Base-by-base conservation (phyloP, 1,140 invertebrate species). In the Drosophila pseudoananassae region DNA sequence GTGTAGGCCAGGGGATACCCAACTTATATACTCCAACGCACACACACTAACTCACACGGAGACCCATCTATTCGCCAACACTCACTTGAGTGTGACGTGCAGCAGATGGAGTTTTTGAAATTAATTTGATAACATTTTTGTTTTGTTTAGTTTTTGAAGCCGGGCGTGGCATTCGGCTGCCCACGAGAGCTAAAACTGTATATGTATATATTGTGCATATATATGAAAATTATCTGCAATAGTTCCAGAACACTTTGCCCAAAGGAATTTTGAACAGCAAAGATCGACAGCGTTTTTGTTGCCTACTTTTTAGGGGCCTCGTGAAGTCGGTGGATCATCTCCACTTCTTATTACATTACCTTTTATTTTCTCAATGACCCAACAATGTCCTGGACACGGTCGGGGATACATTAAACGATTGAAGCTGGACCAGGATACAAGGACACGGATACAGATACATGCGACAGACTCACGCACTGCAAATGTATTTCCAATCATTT, bases 401-500 rank as follows among this genome's bases (percentile, higher is more conserved):
- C 43, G 31, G 55, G 52, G 52, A 58, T 33, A 75, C 53, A 66
- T 71, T 63, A 31, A 43, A 45, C 49, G 29, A 52, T 57, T 57
- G 59, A 64, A 56, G 60, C 51, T 51, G 59, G 38, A 33, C 33
- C 31, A 25, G 29, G 55, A 61, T 51, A 75, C 47, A 43, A 17
- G 50, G 49, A 55, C 20, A 49, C 43, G 45, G 68, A 49, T 56
- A 45, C 14, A 43, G 51, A 73, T 59, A 76, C 72, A 85, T 85
- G 79, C 57, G 80, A 76, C 38, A 36, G 51, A 46, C 57, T 51
- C 82, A 85, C 82, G 82, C 82, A 87, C 75, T 78, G 66, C 69
- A 82, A 87, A 83, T 78, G 83, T 88, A 87, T 87, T 87, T 87
- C 83, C 83, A 87, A 87, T 87, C 76, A 87, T 87, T 87, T 87